These are phyloP conservation scores for Trachelipus rathkii DNA, from an alignment of 1,140 invertebrate genomes.

Conservation along the genomic window DNA sequence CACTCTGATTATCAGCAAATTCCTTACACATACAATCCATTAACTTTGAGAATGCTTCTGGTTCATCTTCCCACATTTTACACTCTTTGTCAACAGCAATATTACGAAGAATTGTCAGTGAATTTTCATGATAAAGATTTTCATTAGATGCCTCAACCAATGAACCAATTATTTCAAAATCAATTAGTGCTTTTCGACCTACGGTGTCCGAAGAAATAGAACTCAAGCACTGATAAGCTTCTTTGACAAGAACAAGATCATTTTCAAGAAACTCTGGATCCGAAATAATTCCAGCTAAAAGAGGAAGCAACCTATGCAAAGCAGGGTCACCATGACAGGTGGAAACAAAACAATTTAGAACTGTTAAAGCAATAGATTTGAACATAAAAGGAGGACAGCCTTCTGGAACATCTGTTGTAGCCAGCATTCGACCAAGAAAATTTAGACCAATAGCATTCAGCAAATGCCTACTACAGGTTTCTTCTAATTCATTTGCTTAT, in stretches of 20 bases:
- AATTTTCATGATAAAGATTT: conserved; percentile 33
- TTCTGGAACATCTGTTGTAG: conserved; percentile 65
- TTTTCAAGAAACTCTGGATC: conserved; percentile 60
- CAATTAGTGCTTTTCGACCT: conserved; percentile 44
- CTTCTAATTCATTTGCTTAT: conserved; percentile 71
- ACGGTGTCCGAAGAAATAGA: conserved; percentile 48
- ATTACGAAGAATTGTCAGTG: conserved; percentile 30
- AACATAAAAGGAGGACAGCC: conserved; percentile 81
- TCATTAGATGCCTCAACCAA: conserved; percentile 40
- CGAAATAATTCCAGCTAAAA: conserved; percentile 33
- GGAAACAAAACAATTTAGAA: conserved; percentile 67
- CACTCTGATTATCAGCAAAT: conserved; percentile 78
- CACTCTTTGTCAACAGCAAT: conserved; percentile 38
- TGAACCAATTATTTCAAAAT: conserved; percentile 35
- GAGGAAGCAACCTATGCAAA: conserved; percentile 34
- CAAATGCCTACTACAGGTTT: conserved; percentile 66
- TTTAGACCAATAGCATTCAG: conserved; percentile 83
- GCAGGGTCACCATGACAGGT: conserved; percentile 34
- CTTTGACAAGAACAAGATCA: conserved; percentile 78
- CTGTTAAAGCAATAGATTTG: conserved; percentile 79
- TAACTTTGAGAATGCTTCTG: conserved; percentile 72
- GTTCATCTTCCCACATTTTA: conserved; percentile 57
- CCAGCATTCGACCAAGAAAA: conserved; percentile 74
- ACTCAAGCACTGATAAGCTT: conserved; percentile 77
- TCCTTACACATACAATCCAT: conserved; percentile 77